Base-by-base conservation (phyloP, 2,113 vertebrate genomes). In the Aleadryas rufinucha region DNA sequence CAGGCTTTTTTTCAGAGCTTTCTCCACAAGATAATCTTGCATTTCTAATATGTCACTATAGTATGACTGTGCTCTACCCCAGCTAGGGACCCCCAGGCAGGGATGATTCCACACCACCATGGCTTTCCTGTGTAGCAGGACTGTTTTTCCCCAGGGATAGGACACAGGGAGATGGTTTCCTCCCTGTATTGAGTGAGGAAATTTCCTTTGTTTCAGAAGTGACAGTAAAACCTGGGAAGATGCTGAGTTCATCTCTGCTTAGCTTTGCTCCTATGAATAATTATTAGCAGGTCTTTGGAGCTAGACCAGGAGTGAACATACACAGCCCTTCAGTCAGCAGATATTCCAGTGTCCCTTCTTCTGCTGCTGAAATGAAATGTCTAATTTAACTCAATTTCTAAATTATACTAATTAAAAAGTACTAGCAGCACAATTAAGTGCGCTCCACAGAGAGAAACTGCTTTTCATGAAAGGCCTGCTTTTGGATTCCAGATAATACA, bases 331-430 rank as follows among this genome's bases (percentile, higher is more conserved):
- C 77, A 47, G 50, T 47, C 70, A 71, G 76, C 71, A 86, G 70
- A 75, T 90, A 81, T 71, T 76, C 59, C 84, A 72, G 41, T 35
- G 82, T 41, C 68, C 74, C 24, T 42, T 57, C 47, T 92, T 68
- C 72, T 54, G 24, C 71, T 41, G 60, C 22, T 19, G 47, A 86
- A 93, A 85, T 77, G 66, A 89, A 63, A 93, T 39, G 64, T 84
- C 61, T 90, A 54, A 80, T 94, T 91, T 71, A 77, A 87, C 78
- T 78, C 56, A 24, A 82, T 93, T 91, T 93, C 84, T 44, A 71
- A 87, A 94, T 91, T 31, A 92, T 52, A 78, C 72, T 95, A 86
- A 94, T 96, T 93, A 93, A 92, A 96, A 89, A 84, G 66, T 65
- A 54, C 84, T 59, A 87, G 41, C 70, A 64, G 83, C 52, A 63